Conservation (phyloP, 2,113 vertebrate genomes). For the Corythornis cristatus region DNA sequence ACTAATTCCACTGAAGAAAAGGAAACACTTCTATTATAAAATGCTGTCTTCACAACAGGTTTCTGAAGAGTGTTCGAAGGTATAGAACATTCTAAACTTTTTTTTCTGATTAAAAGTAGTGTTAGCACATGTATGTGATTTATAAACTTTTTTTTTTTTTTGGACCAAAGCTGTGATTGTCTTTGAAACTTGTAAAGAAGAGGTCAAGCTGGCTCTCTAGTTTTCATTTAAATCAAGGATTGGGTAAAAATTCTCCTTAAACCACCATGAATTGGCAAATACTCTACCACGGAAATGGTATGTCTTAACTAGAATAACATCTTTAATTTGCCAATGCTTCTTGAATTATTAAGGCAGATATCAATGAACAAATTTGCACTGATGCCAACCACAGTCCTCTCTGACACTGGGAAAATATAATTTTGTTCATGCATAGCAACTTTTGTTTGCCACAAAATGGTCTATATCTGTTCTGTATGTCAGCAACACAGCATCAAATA, state of each 20-base stretch:
- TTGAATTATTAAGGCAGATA: neutral
- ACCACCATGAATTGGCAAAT: neutral
- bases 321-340: neutral
- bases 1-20: neutral
- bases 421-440: neutral
- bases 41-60: neutral
- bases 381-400: neutral
- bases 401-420: neutral
- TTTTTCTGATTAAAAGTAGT: neutral
- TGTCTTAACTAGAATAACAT: neutral
- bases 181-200: neutral
- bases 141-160: no score
- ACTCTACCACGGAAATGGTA: neutral
- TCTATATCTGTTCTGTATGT: neutral
- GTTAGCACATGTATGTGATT: neutral
- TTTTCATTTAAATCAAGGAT: neutral
- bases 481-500: neutral
- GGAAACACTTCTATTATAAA: neutral
- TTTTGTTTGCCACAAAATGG: neutral
- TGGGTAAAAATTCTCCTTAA: neutral
- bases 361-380: neutral
- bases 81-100: neutral
- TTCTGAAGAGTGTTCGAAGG: neutral
- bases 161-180: neutral
- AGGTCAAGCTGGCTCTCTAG: neutral